These are phyloP conservation scores for Cinclus cinclus DNA, from an alignment of 2,113 vertebrate species.

Conservation along the genomic window DNA sequence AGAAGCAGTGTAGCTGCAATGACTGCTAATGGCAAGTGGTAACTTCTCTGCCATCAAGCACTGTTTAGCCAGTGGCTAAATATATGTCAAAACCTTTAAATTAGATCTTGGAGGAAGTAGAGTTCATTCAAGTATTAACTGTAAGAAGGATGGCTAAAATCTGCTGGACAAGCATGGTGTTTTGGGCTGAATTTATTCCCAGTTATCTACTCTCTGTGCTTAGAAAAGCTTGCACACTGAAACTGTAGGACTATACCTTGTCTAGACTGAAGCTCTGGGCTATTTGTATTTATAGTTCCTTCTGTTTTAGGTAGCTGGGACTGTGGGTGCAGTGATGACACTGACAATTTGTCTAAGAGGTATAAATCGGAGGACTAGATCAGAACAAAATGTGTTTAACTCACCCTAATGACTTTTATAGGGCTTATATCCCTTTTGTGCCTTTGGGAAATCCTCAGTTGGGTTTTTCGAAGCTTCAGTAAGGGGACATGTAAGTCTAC, in stretches of 20 bases:
- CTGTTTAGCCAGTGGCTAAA: not conserved
- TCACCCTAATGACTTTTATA: not conserved
- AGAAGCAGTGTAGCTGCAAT: not conserved
- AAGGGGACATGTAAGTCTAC: not conserved
- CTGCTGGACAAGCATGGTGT: not conserved
- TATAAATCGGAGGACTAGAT: not conserved
- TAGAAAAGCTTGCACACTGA: not conserved
- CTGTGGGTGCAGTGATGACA: not conserved
- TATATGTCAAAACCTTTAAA: not conserved
- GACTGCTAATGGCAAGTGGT: not conserved
- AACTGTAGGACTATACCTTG: not conserved
- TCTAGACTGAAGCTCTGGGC: not conserved
- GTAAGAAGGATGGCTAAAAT: not conserved
- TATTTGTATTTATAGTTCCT: not conserved
- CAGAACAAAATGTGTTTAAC: not conserved
- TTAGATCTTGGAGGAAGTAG: not conserved
- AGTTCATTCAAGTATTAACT: not conserved
- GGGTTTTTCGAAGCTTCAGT: not conserved
- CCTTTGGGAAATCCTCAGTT: not conserved
- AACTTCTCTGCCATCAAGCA: not conserved
- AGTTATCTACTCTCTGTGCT: not conserved
- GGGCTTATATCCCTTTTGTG: not conserved
- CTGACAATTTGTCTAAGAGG: not conserved
- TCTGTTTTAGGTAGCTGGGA: not conserved
- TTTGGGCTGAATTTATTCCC: not conserved